Percentiles rank a stretch among this genome's conserved stretches.
These are phyloP conservation scores for Petrolisthes cinctipes DNA, from an alignment of 2,888 invertebrate genomes.

Conservation along the genomic window DNA sequence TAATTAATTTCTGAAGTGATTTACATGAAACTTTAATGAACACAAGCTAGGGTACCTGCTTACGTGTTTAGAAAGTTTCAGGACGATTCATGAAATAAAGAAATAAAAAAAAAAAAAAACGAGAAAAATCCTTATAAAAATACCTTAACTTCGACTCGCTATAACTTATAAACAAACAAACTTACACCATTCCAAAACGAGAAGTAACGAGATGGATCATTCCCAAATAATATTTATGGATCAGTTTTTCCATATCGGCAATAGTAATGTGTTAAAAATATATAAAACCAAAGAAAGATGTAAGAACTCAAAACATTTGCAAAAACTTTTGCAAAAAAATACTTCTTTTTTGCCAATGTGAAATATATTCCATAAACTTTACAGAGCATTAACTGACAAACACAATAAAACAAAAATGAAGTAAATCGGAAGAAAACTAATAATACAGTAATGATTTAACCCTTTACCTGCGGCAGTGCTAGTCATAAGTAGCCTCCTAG, in stretches of 20 bases:
- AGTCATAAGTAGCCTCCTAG: too few relatives aligned
- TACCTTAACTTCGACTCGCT: too few relatives aligned
- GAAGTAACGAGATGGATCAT: constrained; percentile 12
- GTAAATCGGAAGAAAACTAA: constrained; percentile 14
- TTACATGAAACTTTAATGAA: too few relatives aligned
- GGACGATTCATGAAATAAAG: too few relatives aligned
- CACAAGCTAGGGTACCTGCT: too few relatives aligned
- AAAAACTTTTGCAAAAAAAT: neutral
- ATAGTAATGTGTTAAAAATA: neutral
- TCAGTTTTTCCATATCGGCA: neutral
- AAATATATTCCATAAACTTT: neutral
- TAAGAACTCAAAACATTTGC: neutral
- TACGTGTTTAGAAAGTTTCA: too few relatives aligned
- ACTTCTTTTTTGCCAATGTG: neutral
- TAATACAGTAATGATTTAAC: constrained; percentile 4
- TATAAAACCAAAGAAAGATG: neutral
- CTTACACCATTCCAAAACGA: constrained; percentile 1
- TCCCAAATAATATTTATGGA: constrained; percentile 19
- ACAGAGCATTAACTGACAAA: too few relatives aligned
- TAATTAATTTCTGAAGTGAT: too few relatives aligned
- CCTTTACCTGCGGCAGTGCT: too few relatives aligned
- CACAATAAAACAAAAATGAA: constrained; percentile 6
- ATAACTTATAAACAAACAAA: constrained; percentile 9
- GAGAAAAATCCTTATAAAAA: too few relatives aligned
- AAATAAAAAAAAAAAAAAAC: too few relatives aligned